These are phyloP conservation scores for Colletes gigas DNA, from an alignment of 1,140 invertebrate species.

Conservation along the genomic window DNA sequence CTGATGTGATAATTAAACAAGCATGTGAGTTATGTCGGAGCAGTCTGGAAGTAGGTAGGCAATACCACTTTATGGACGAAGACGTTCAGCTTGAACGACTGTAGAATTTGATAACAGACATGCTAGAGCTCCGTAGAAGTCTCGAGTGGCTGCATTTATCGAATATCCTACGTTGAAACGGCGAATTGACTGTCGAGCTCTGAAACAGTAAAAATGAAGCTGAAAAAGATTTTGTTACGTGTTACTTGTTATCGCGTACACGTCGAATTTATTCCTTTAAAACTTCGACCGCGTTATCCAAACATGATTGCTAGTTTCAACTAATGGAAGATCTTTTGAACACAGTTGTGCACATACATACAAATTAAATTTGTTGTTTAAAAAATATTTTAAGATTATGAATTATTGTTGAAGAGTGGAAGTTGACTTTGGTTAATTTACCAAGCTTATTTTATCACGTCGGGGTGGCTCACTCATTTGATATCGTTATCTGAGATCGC, in stretches of 20 bases:
- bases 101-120: constrained; percentile 53
- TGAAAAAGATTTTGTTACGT: background rate
- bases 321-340: no score
- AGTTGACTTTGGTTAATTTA: no score
- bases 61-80: constrained; percentile 29
- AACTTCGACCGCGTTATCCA: no score
- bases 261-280: background rate
- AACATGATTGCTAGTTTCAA: no score
- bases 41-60: constrained; percentile 12
- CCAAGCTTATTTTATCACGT: background rate
- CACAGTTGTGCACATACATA: no score
- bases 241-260: background rate
- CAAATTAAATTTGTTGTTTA: no score
- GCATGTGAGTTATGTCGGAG: constrained; percentile 4
- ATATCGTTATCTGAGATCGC: constrained; percentile 46
- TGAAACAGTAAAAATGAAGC: background rate
- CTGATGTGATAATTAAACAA: background rate
- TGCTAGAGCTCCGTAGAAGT: constrained; percentile 18
- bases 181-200: background rate
- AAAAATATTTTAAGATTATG: no score
- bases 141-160: constrained; percentile 33
- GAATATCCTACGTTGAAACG: background rate
- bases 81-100: constrained; percentile 46
- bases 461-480: background rate
- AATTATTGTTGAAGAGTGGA: no score